These are phyloP conservation scores for Cnemophilus loriae DNA, from an alignment of 2,113 vertebrate genomes.

Conservation along the genomic window DNA sequence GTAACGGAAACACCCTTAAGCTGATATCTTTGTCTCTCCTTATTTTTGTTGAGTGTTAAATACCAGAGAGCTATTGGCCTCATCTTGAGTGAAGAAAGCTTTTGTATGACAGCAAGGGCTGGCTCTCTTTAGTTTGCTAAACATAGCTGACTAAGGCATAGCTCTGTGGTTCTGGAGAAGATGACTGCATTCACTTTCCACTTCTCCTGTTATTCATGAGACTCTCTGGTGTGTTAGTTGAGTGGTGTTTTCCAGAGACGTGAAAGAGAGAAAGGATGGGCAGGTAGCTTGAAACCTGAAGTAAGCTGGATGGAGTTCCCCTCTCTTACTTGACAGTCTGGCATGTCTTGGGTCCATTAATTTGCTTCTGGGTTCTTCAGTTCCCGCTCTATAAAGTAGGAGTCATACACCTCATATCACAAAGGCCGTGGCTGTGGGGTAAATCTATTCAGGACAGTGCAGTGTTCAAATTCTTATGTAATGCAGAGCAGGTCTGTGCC, in stretches of 20 bases:
- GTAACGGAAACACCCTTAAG: neutral
- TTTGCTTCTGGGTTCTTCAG: neutral
- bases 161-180: neutral
- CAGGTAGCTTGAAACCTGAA: neutral
- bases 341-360: neutral
- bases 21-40: neutral
- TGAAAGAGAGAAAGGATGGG: neutral
- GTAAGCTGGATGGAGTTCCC: neutral
- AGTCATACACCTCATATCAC: neutral
- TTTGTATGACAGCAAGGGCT: neutral
- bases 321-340: neutral
- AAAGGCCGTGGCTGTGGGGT: neutral
- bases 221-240: neutral
- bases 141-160: neutral
- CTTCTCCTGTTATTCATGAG: neutral
- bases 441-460: neutral
- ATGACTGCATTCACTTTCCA: neutral
- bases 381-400: neutral
- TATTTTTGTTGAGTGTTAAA: neutral
- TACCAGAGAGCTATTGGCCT: neutral
- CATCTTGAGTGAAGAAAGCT: neutral
- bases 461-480: neutral
- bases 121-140: neutral
- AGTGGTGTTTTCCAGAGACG: neutral
- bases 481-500: neutral